These are phyloP conservation scores for Suricata suricatta DNA, from an alignment of 2,113 vertebrate species.

Conservation along the genomic window DNA sequence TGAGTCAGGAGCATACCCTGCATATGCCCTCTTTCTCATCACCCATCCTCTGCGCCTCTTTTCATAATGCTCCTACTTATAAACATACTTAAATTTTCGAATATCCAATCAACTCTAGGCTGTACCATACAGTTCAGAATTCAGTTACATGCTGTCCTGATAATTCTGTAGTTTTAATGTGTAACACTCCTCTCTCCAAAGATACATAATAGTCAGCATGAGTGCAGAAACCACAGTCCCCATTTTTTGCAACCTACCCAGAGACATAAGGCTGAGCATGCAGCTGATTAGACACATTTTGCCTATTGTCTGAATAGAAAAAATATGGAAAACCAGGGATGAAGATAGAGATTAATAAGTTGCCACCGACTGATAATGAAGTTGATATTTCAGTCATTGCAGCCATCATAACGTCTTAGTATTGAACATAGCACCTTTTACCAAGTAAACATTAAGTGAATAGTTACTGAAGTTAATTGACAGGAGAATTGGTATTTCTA, in stretches of 20 bases:
- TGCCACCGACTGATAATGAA: not conserved
- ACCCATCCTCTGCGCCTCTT: not conserved
- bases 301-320: not conserved
- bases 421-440: not conserved
- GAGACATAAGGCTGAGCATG: not conserved
- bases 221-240: not conserved
- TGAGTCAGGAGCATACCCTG: not conserved
- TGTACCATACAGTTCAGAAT: not conserved
- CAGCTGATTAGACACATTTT: not conserved
- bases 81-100: not conserved
- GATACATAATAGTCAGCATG: not conserved
- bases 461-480: constrained; percentile 38
- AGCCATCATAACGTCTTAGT: not conserved
- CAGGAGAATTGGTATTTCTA: constrained; percentile 38
- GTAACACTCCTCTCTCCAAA: not conserved
- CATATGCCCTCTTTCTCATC: not conserved
- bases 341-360: not conserved
- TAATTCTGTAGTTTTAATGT: not conserved
- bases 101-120: not conserved
- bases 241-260: not conserved
- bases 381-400: not conserved
- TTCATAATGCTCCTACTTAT: not conserved
- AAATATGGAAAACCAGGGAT: not conserved
- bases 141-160: not conserved
- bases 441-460: not conserved